These are phyloP conservation scores for Melanostigma gelatinosum DNA, from an alignment of 2,113 vertebrate genomes.

Conservation along the genomic window DNA sequence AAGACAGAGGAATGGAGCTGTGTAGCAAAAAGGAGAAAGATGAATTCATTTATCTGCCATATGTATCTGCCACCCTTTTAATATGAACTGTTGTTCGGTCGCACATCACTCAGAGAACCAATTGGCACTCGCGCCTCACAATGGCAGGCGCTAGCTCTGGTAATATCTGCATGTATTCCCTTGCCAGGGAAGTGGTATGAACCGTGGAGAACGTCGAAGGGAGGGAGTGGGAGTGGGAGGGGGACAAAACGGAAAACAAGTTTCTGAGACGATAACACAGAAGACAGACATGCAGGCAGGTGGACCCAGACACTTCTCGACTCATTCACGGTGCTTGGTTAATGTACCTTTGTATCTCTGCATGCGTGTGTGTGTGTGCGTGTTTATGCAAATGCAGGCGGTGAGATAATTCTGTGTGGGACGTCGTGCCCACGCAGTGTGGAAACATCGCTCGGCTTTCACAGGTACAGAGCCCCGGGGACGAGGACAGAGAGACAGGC, in stretches of 20 bases:
- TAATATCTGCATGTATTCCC: conserved; percentile 54
- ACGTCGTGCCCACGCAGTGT: conserved; percentile 59
- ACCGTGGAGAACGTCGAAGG: conserved; percentile 8
- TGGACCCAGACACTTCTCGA: conserved; percentile 41
- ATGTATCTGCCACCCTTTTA: conserved; percentile 48
- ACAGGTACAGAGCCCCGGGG: conserved; percentile 75
- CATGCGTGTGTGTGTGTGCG: conserved; percentile 9
- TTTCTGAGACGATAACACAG: conserved; percentile 41
- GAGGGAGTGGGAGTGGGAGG: conserved; percentile 30
- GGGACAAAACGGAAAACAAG: conserved; percentile 57
- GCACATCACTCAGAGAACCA: conserved; percentile 50
- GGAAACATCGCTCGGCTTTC: conserved; percentile 69
- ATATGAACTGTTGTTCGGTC: conserved; percentile 58
- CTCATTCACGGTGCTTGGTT: conserved; percentile 42
- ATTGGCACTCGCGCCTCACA: conserved; percentile 41
- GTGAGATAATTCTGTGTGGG: conserved; percentile 71
- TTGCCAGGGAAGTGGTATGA: conserved; percentile 32
- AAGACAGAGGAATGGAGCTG: background rate
- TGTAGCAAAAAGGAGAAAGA: conserved; percentile 35
- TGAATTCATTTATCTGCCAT: conserved; percentile 50
- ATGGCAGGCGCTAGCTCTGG: conserved; percentile 20
- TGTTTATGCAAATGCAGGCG: conserved; percentile 58
- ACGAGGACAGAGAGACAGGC: conserved; percentile 65
- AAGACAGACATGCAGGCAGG: conserved; percentile 42
- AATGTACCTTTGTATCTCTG: conserved; percentile 30